phyloP scores from a whole-genome alignment of 2,113 vertebrate genomes.

The Gallinago jamesoni region DNA sequence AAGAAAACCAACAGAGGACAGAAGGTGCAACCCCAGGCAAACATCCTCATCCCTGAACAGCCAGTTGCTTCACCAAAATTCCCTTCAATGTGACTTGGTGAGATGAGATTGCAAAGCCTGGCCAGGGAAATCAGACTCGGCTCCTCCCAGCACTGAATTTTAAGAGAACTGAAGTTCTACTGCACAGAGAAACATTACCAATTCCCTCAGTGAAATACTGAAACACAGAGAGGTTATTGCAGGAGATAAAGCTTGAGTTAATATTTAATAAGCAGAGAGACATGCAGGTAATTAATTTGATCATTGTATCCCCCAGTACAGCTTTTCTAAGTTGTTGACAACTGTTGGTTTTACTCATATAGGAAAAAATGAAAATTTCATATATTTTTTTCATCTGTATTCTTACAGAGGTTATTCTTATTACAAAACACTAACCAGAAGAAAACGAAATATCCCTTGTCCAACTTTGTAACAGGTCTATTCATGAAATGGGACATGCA shows the following conservation, averaged over 20 bases:
- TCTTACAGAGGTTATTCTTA: not conserved
- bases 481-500: not conserved
- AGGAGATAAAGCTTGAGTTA: not conserved
- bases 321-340: not conserved
- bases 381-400: not conserved
- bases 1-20: not conserved
- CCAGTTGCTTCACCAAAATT: not conserved
- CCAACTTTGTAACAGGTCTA: not conserved
- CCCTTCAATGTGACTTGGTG: fast-evolving
- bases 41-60: fast-evolving
- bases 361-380: not conserved
- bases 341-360: not conserved
- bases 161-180: not conserved
- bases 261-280: not conserved
- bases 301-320: not conserved
- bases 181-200: not conserved
- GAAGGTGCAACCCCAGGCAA: fast-evolving
- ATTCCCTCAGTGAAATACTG: not conserved
- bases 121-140: not conserved
- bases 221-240: not conserved
- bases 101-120: fast-evolving
- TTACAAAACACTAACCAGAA: not conserved
- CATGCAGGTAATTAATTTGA: not conserved
- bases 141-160: not conserved
- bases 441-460: not conserved